Evolutionary conservation across 2,888 invertebrate species (phyloP), one percentile per base, ranked within the genome.

Genomic region (Hermaeophaga mercurialis): DNA sequence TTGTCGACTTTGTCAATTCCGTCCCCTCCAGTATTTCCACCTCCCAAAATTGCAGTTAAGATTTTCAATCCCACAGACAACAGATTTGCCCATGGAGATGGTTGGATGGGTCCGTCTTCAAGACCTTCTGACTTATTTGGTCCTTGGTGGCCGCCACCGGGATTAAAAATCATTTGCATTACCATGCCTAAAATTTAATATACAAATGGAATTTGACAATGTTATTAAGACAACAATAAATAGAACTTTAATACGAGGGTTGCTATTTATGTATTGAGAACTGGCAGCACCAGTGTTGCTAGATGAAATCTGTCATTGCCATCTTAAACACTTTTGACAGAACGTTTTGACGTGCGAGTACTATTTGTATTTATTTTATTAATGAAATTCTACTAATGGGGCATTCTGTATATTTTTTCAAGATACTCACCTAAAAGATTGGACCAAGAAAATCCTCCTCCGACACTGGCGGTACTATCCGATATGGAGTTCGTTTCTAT

Each of bases 1-100:
- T 91, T 91, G 79, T 94, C 94, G 55, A 93, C 91, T 79, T 94
- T 94, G 77, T 94, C 94, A 76, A 93, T 92, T 55, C 91, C 91
- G 73, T 91, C 91, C 69, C 84, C 80, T 43, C 79, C 85, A 26
- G 84, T 87, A 17, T 83, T 85, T 26, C 87, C 88, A 57, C 90
- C 90, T 46, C 92, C 91, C 54, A 94, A 81, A 66, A 94, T 82
- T 28, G 91, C 90, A 19, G 91, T 90, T 61, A 94, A 82, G 70
- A 94, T 89, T 78, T 91, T 90, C 53, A 94, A 82, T 46, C 94
- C 94, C 75, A 94, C 88, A 5, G 92, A 87, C 46, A 94, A 81
- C 17, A 94, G 81, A 78, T 92, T 91, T 38, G 93, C 88, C 94
- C 94, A 94, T 14, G 93, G 91, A 14, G 93, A 93, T 0, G 88